Base-by-base conservation (phyloP, 2,113 vertebrate genomes). In the Eudyptes chrysolophus region DNA sequence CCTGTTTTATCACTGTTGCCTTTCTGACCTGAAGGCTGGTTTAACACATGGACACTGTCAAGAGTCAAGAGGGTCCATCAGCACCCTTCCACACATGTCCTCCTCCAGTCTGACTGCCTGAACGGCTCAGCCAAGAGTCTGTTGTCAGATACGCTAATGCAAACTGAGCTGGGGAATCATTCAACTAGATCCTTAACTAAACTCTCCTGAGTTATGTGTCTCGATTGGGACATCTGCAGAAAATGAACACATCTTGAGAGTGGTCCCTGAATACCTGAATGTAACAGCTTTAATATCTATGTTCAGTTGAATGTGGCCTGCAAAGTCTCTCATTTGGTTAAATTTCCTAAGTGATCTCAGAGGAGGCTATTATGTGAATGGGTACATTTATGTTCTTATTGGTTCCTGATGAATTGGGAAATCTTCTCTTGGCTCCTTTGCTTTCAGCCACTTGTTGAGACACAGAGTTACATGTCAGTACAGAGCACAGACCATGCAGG, bases 271-370 rank as follows among this genome's bases (percentile, higher is more conserved):
- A 46, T 61, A 91, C 76, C 83, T 71, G 77, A 71, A 55, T 30
- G 36, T 13, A 75, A 44, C 61, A 58, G 36, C 84, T 84, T 71
- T 87, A 68, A 72, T 72, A 57, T 71, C 65, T 69, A 18, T 3
- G 0, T 76, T 61, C 38, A 30, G 36, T 27, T 72, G 74, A 61
- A 87, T 46, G 83, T 18, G 55, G 34, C n/a, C 62, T 83, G 74
- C 27, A 58, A 68, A 92, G 48, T 58, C 36, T 69, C 86, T 91
- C 69, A 62, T 81, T 96, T 92, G 94, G 80, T 89, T 82, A 30
- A 34, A 34, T 52, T 91, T 65, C 36, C 84, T 70, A 38, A 97
- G 81, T 57, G 36, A 76, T 64, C 77, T 92, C 87, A 19, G 69
- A 89, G 84, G 91, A 96, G 11, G 42, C 51, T 76, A 3, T 91